Base-by-base conservation (phyloP, 2,888 invertebrate genomes). In the Limnephilus rhombicus region DNA sequence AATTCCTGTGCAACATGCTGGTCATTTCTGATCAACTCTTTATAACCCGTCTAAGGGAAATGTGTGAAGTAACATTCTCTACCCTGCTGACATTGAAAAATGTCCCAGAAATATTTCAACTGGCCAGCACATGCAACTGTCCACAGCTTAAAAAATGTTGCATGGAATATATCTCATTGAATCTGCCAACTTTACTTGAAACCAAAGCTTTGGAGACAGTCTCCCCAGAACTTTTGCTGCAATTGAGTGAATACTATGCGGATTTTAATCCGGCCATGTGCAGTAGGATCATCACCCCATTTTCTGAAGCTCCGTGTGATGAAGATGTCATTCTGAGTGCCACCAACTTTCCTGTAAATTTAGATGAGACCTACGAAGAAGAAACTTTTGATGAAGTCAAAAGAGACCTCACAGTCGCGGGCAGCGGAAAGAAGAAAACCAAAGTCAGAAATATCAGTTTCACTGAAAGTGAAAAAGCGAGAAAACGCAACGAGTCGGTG, bases 11-110 rank as follows among this genome's bases (percentile, higher is more conserved):
- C 95, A 97, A 98, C 94, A 96, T 98, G 94, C 96, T 98, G 41
- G 97, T 98, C 13, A 96, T 98, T 18, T 97, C 98, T 41, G 98
- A 99, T 95, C 98, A 98, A 94, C 96, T 98, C 68, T 97, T 98
- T 93, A 97, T 98, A 11, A 95, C 96, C 2, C 95, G 97, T 18
- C 95, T 99, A 15, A 97, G 97, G 94, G 97, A 98, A 94, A 96
- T 98, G 95, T 97, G 98, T 95, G 98, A 98, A 95, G 95, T 97
- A 2, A 95, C 97, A 0, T 95, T 98, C 68, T 96, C 97, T 0
- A 96, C 96, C 92, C 95, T 97, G 91, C 95, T 98, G 3, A 97
- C 97, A 1, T 95, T 98, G 92, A 97, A 97, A 94, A 98, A 98
- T 95, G 98, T 97, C 92, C 96, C 97, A 0, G 98, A 98, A 94